Evolutionary conservation across 2,888 invertebrate genomes (phyloP).

Genomic region (Parnassius mnemosyne): DNA sequence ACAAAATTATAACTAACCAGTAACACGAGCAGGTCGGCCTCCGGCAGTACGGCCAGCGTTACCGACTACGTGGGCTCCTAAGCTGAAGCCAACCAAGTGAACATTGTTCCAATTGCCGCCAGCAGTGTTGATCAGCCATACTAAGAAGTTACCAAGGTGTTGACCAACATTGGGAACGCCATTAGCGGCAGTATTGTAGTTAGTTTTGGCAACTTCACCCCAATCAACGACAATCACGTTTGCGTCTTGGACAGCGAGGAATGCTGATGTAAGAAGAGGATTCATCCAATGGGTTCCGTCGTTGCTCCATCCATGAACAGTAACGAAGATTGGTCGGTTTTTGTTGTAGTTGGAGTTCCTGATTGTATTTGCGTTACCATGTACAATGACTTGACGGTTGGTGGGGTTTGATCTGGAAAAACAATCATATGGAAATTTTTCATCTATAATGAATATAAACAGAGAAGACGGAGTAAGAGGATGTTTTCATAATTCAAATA

Average conservation of each 20-base stretch:
- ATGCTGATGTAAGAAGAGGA: constrained; percentile 42
- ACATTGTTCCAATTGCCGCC: constrained; percentile 61
- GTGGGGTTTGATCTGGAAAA: constrained; percentile 41
- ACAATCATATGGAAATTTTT: no score
- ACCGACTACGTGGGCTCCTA: constrained; percentile 67
- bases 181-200: constrained; percentile 41
- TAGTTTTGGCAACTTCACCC: constrained; percentile 43
- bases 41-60: constrained; percentile 51
- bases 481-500: no score
- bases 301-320: constrained; percentile 52
- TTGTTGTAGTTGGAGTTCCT: constrained; percentile 44
- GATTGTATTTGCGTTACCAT: constrained; percentile 43
- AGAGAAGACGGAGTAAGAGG: no score
- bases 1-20: constrained; percentile 42
- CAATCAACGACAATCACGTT: constrained; percentile 65
- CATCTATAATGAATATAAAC: no score
- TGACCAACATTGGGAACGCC: constrained; percentile 54
- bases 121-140: constrained; percentile 51
- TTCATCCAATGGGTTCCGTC: constrained; percentile 42
- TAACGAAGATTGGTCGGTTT: constrained; percentile 41
- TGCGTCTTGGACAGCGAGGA: constrained; percentile 37
- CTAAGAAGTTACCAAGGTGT: constrained; percentile 54
- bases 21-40: constrained; percentile 49
- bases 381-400: constrained; percentile 39
- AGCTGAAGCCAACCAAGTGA: constrained; percentile 65